Conservation (phyloP, 2,888 invertebrate genomes). For the Phorcus lineatus region DNA sequence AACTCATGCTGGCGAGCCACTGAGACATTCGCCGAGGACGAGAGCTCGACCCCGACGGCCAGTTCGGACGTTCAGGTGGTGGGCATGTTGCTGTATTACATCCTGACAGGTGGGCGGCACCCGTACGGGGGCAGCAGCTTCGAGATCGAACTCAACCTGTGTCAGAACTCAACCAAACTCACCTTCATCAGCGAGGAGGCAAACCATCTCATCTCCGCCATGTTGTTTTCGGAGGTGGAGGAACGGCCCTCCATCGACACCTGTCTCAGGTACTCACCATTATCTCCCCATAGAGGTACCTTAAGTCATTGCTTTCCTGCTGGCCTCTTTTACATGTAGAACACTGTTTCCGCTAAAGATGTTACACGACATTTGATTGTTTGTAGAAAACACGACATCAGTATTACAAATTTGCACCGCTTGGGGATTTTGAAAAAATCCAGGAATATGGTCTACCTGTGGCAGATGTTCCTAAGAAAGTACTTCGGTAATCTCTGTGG, state of each 20-base stretch:
- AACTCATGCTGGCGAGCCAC: constrained; percentile 20
- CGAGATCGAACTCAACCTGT: constrained; percentile 57
- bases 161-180: constrained; percentile 44
- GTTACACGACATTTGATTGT: too few relatives aligned
- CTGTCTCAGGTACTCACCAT: constrained; percentile 42
- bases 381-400: too few relatives aligned
- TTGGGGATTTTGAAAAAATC: too few relatives aligned
- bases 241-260: constrained; percentile 49
- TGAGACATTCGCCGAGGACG: constrained; percentile 25
- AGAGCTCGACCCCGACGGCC: constrained; percentile 10
- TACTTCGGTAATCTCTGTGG: too few relatives aligned
- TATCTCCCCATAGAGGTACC: too few relatives aligned
- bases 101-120: constrained; percentile 67
- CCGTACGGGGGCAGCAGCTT: constrained; percentile 60
- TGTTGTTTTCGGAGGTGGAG: constrained; percentile 55
- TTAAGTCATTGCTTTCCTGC: too few relatives aligned
- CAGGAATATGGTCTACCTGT: too few relatives aligned
- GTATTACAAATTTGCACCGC: too few relatives aligned
- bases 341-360: too few relatives aligned
- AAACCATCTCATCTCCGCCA: constrained; percentile 59
- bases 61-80: constrained; percentile 37
- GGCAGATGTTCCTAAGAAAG: too few relatives aligned
- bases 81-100: constrained; percentile 67
- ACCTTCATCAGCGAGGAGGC: constrained; percentile 58
- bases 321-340: too few relatives aligned